phyloP scores from a whole-genome alignment of 2,797 vertebrate genomes.

The Hoplostethus atlanticus region DNA sequence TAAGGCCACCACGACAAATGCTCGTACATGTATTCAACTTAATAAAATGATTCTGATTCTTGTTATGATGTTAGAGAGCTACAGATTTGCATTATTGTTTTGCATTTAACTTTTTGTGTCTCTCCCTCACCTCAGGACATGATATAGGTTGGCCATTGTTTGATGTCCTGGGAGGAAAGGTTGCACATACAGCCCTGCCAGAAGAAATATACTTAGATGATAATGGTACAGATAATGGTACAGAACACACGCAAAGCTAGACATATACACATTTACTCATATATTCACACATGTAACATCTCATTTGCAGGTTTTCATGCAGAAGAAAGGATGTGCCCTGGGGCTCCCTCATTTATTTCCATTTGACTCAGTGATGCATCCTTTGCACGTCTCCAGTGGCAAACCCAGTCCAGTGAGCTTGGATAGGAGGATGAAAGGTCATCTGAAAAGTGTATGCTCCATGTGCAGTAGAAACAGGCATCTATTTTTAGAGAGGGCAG shows the following conservation, averaged over 20 bases:
- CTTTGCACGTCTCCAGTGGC: constrained; percentile 44
- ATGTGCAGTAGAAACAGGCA: constrained; percentile 29
- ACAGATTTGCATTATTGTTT: neutral
- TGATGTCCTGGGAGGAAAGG: constrained; percentile 16
- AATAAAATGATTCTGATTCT: neutral
- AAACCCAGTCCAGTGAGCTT: constrained; percentile 1
- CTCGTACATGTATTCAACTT: neutral
- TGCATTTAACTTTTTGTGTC: neutral
- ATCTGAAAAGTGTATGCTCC: constrained; percentile 39
- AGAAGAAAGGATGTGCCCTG: constrained; percentile 52
- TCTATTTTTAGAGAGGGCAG: constrained; percentile 45
- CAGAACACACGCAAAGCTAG: constrained; percentile 10
- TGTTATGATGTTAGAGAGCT: neutral
- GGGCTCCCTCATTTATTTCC: constrained; percentile 62
- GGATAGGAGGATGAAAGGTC: constrained; percentile 27
- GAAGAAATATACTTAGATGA: constrained; percentile 22
- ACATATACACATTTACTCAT: constrained; percentile 34
- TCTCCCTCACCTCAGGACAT: constrained; percentile 7
- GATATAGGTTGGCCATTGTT: constrained; percentile 33
- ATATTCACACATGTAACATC: constrained; percentile 45
- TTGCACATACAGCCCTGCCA: constrained; percentile 22
- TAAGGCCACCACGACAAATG: constrained; percentile 5
- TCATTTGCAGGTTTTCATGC: constrained; percentile 63
- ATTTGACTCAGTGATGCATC: constrained; percentile 65
- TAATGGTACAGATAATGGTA: constrained; percentile 33